Evolutionary conservation across 1,140 invertebrate genomes (phyloP).

Genomic region (Berghia stephanieae): DNA sequence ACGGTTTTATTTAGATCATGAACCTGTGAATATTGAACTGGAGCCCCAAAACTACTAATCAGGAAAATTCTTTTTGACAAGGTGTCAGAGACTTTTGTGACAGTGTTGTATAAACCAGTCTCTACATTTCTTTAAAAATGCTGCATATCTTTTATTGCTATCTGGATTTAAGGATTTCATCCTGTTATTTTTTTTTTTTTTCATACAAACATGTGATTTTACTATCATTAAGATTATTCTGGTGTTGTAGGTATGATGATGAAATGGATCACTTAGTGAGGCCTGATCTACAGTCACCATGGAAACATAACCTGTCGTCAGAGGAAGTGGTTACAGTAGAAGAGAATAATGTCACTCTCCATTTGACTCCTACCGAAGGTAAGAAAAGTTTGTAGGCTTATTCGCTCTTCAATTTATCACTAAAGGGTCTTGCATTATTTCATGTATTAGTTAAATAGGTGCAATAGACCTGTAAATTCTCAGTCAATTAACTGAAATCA

Average conservation of each 20-base stretch:
- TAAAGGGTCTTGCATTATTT: not conserved
- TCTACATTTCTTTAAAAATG: too few species aligned
- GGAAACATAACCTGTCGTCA: constrained; percentile 16
- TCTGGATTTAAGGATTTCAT: too few species aligned
- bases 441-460: not conserved
- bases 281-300: constrained; percentile 20
- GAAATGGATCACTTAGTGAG: not conserved
- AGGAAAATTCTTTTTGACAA: not conserved
- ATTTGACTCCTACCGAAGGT: not conserved
- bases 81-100: not conserved
- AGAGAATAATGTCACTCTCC: too few species aligned
- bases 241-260: not conserved
- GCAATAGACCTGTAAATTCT: not conserved
- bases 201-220: too few species aligned
- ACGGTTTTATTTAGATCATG: too few species aligned
- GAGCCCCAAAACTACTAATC: too few species aligned
- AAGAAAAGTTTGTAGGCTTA: not conserved
- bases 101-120: not conserved
- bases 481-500: not conserved
- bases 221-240: not conserved
- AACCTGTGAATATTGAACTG: too few species aligned
- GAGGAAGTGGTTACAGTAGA: too few species aligned
- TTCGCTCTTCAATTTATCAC: too few species aligned
- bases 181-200: too few species aligned
- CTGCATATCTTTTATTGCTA: too few species aligned